A percentile compares a stretch with the other conserved stretches of the same genome.
phyloP scores from a whole-genome alignment of 2,113 vertebrate genomes.

The Atherinomorus stipes region DNA sequence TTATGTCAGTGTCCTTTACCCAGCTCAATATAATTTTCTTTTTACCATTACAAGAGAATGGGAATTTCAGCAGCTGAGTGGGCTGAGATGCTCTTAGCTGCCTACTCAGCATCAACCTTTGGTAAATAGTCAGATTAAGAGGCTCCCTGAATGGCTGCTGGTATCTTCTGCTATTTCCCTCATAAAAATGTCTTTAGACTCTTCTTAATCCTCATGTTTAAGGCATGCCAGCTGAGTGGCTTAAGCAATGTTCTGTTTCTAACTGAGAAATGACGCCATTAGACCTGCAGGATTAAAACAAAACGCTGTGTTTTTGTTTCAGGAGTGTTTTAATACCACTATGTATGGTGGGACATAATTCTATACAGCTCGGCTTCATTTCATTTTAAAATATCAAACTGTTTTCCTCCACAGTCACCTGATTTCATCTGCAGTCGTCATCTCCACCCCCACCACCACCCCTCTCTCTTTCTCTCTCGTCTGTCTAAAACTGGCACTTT shows the following conservation, averaged over 20 bases:
- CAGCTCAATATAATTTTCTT: conserved; percentile 38
- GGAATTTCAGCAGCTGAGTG: conserved; percentile 66
- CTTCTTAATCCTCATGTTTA: conserved; percentile 72
- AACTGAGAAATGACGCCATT: conserved; percentile 72
- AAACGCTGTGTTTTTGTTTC: conserved; percentile 35
- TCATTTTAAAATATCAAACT: conserved; percentile 70
- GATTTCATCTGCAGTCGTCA: conserved; percentile 57
- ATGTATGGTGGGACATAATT: conserved; percentile 62
- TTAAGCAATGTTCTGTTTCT: conserved; percentile 75
- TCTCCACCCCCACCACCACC: conserved; percentile 27
- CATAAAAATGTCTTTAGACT: conserved; percentile 70
- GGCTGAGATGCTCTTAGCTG: conserved; percentile 63
- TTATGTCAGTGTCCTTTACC: conserved; percentile 24
- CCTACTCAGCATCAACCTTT: conserved; percentile 73
- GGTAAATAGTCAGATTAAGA: conserved; percentile 78
- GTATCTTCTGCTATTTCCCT: conserved; percentile 70
- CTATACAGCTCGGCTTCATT: conserved; percentile 67
- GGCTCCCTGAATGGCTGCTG: conserved; percentile 67
- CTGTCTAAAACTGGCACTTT: conserved; percentile 91
- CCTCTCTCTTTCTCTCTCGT: conserved; percentile 37
- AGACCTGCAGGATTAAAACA: conserved; percentile 61
- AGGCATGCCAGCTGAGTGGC: conserved; percentile 72
- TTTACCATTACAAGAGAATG: conserved; percentile 52
- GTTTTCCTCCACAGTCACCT: conserved; percentile 72
- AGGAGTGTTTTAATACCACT: conserved; percentile 64